These are phyloP conservation scores for Hippoglossus hippoglossus DNA, from an alignment of 2,797 vertebrate species.

Conservation along the genomic window DNA sequence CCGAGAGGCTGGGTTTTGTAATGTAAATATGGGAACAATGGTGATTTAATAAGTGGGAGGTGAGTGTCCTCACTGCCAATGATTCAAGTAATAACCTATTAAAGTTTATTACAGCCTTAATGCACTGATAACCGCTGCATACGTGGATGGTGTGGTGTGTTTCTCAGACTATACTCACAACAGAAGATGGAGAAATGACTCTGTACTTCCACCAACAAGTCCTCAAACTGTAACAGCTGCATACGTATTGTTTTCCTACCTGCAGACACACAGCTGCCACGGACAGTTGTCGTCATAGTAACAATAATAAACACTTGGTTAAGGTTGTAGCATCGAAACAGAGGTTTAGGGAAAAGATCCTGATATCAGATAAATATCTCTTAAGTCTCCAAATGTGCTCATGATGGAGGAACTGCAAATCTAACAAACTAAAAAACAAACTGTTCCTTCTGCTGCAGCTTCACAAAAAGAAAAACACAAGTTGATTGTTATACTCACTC, in stretches of 20 bases:
- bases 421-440: no score
- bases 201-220: background rate
- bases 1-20: conserved; percentile 14
- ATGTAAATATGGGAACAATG: conserved; percentile 9
- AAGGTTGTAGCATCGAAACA: no score
- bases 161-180: no score
- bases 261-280: no score
- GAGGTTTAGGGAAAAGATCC: no score
- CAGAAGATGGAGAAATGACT: background rate
- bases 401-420: no score
- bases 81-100: background rate
- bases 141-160: background rate
- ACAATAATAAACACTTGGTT: background rate
- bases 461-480: background rate
- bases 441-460: no score
- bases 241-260: background rate
- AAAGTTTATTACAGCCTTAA: background rate
- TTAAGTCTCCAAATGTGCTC: no score
- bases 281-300: no score
- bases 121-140: background rate
- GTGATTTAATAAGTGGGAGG: conserved; percentile 1
- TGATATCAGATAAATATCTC: background rate
- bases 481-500: background rate
- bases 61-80: background rate
- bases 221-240: background rate